phyloP scores from a whole-genome alignment of 2,888 invertebrate species.

The Drosophila infuscata region DNA sequence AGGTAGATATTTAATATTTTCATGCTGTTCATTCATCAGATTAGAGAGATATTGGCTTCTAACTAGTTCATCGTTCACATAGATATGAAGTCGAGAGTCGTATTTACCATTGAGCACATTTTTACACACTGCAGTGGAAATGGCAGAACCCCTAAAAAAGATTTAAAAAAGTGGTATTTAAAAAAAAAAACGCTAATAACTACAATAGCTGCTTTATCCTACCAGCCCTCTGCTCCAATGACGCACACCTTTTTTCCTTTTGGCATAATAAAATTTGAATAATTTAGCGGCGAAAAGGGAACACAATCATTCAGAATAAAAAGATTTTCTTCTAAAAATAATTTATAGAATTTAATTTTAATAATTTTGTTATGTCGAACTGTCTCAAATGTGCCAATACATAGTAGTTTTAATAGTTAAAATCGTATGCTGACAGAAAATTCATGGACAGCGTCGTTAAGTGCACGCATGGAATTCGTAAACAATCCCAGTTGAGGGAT shows the following conservation, averaged over 20 bases:
- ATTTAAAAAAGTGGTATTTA: background rate
- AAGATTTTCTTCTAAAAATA: slow-evolving; percentile 11
- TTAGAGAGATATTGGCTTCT: slow-evolving; percentile 50
- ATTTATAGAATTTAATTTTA: slow-evolving; percentile 20
- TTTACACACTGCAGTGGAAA: slow-evolving; percentile 65
- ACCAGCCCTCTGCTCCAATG: slow-evolving; percentile 72
- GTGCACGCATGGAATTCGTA: slow-evolving; percentile 60
- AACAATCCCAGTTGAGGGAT: slow-evolving; percentile 43
- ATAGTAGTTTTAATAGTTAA: slow-evolving; percentile 7
- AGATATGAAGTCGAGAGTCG: slow-evolving; percentile 68
- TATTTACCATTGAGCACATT: slow-evolving; percentile 48
- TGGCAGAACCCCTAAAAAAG: slow-evolving; percentile 64
- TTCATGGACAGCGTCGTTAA: slow-evolving; percentile 43
- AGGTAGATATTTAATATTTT: slow-evolving; percentile 76
- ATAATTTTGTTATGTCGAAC: slow-evolving; percentile 24
- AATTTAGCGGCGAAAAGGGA: slow-evolving; percentile 28
- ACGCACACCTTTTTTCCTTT: slow-evolving; percentile 65
- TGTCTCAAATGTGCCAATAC: slow-evolving; percentile 18
- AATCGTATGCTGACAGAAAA: slow-evolving; percentile 19
- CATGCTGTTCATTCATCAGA: slow-evolving; percentile 67
- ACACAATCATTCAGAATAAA: slow-evolving; percentile 16
- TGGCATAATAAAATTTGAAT: slow-evolving; percentile 43
- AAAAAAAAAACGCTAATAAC: background rate
- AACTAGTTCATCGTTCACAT: slow-evolving; percentile 69
- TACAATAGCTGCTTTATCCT: slow-evolving; percentile 18